Evolutionary conservation across 1,140 invertebrate genomes (phyloP).

Genomic region (Ceratoteleas bidentatus): DNA sequence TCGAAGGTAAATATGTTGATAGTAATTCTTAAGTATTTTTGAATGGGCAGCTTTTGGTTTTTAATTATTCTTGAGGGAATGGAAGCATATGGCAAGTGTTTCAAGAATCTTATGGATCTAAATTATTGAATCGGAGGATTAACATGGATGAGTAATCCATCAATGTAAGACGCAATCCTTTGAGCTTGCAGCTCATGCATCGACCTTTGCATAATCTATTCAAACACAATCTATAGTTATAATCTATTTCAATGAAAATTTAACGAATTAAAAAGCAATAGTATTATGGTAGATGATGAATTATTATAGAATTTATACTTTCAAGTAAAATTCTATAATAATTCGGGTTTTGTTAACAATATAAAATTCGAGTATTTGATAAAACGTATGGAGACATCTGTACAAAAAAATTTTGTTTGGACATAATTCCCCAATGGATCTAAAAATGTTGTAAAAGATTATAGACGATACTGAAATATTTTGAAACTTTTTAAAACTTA

Average conservation of each 20-base stretch:
- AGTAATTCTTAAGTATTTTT: slow-evolving; percentile 4
- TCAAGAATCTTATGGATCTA: slow-evolving; percentile 36
- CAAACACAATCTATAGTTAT: not conserved
- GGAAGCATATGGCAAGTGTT: slow-evolving; percentile 9
- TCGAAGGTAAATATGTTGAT: slow-evolving; percentile 6
- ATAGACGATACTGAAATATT: too few relatives aligned
- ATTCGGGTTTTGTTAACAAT: not conserved
- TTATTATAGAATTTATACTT: not conserved
- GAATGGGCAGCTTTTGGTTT: not conserved
- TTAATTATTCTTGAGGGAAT: not conserved
- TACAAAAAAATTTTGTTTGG: not conserved
- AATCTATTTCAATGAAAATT: slow-evolving; percentile 40
- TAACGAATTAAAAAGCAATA: not conserved
- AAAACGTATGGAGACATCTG: too few relatives aligned
- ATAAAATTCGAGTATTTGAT: too few relatives aligned
- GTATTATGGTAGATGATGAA: too few relatives aligned
- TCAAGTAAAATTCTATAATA: not conserved
- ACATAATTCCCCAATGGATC: not conserved
- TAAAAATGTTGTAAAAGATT: not conserved
- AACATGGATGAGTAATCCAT: slow-evolving; percentile 57
- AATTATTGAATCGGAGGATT: slow-evolving; percentile 50
- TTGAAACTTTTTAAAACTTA: too few relatives aligned
- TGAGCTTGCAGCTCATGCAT: slow-evolving; percentile 42
- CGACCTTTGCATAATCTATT: slow-evolving; percentile 40
- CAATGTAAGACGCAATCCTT: slow-evolving; percentile 53